Conservation (phyloP, 2,797 vertebrate genomes). For the Eospalax fontanierii region DNA sequence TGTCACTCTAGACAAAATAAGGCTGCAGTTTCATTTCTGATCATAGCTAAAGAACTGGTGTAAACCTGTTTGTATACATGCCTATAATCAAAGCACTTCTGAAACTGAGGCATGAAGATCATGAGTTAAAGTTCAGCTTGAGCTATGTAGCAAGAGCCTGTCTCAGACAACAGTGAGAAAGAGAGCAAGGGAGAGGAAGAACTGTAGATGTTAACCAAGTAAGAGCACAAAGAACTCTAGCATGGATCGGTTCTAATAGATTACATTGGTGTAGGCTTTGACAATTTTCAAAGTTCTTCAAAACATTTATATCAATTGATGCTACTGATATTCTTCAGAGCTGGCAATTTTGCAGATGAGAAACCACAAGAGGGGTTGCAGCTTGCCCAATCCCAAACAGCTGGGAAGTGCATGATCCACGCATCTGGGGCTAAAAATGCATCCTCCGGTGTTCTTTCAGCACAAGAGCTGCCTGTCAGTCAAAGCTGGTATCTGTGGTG, state of each 20-base stretch:
- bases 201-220: neutral
- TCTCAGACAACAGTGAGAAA: neutral
- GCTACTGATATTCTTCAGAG: no score
- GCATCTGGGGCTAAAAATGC: neutral
- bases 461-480: neutral
- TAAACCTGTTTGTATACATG: no score
- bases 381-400: neutral
- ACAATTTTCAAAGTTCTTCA: slow-evolving; percentile 14
- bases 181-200: neutral
- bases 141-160: neutral
- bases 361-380: neutral
- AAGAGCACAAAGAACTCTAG: slow-evolving; percentile 43
- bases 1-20: neutral
- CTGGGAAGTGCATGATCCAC: neutral
- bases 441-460: neutral
- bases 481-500: neutral
- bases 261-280: neutral
- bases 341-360: slow-evolving; percentile 13
- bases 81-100: neutral
- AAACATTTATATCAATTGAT: no score
- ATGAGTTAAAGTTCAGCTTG: neutral
- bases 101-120: neutral
- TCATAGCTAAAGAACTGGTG: neutral
- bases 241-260: neutral
- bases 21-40: slow-evolving; percentile 30